Evolutionary conservation across 2,888 invertebrate genomes (phyloP), one percentile per base, ranked within the genome.

Genomic region (Oscheius onirici): DNA sequence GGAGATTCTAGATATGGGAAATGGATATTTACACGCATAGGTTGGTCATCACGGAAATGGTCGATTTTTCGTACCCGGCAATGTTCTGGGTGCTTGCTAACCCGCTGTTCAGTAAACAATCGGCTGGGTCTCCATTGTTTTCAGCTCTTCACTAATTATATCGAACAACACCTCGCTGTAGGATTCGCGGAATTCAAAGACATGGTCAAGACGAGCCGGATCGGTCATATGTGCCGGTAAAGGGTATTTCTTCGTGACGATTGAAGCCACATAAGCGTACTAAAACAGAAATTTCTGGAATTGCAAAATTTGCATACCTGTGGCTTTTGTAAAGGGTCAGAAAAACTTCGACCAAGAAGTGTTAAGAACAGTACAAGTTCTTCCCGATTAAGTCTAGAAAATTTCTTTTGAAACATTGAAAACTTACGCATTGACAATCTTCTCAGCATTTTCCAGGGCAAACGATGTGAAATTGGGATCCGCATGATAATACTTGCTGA

Each of bases 401-500:
- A 1, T 49, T 17, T 15, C 3, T 49, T 17, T 3, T 28, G 24
- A 24, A 11, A 55, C 11, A n/a, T 52, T 17, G n/a, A 28, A 49
- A 11, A 49, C 61, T 44, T 61, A 63, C 63, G 26, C 13, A 24
- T 63, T 20, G 15, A 49, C 49, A 15, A 63, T 63, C 34, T 28
- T 24, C 15, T 46, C 63, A 15, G 15, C 17, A n/a, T 46, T 63
- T n/a, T 49, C 63, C 8, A 20, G 15, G n/a, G 26, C 24, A 28
- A 46, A 63, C 3, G 26, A n/a, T 1, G 20, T 24, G 34, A 63
- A 46, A n/a, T 63, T 20, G 15, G n/a, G 46, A 26, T 49, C 20
- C 15, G 49, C 3, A 26, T 44, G 63, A 20, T 63, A 63, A 11
- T 63, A 63, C 24, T 63, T 63, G 24, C 24, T 24, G 49, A 46